Evolutionary conservation across 2,797 vertebrate species (phyloP).

Genomic region (Ambastaia sidthimunki): DNA sequence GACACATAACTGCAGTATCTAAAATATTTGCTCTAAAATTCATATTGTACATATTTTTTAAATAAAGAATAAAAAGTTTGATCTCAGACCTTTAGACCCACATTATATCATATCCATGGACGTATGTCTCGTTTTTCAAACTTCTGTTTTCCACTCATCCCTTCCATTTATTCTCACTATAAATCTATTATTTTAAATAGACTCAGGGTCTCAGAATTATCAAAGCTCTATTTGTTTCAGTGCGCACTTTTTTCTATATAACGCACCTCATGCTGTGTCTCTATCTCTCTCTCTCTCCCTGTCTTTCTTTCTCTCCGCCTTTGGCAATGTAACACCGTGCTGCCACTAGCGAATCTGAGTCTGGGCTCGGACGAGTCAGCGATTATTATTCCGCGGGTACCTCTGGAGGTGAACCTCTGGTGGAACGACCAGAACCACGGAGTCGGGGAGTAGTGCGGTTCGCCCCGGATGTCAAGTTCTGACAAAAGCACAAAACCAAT

Average conservation of each 20-base stretch:
- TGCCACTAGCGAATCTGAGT: slow-evolving; percentile 79
- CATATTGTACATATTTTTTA: no score
- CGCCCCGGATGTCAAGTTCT: slow-evolving; percentile 76
- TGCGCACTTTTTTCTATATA: slow-evolving; percentile 18
- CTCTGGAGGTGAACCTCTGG: slow-evolving; percentile 77
- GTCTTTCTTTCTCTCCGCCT: slow-evolving; percentile 13
- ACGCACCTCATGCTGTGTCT: slow-evolving; percentile 71
- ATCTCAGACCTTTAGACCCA: neutral
- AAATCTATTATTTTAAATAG: slow-evolving; percentile 5
- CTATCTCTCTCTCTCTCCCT: slow-evolving; percentile 50
- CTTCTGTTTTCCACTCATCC: neutral
- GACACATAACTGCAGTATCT: no score
- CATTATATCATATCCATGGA: neutral
- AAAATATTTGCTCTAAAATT: no score
- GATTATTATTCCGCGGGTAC: slow-evolving; percentile 83
- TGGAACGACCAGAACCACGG: slow-evolving; percentile 73
- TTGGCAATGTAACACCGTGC: slow-evolving; percentile 67
- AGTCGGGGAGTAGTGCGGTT: slow-evolving; percentile 76
- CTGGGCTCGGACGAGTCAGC: slow-evolving; percentile 77
- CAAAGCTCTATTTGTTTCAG: slow-evolving; percentile 58
- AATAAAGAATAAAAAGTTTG: neutral
- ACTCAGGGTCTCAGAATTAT: slow-evolving; percentile 70
- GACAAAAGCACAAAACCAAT: slow-evolving; percentile 17
- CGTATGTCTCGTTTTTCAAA: neutral
- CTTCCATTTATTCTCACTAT: neutral